Evolutionary conservation across 2,888 invertebrate species (phyloP).

Genomic region (Chloroclystis v-ata): DNA sequence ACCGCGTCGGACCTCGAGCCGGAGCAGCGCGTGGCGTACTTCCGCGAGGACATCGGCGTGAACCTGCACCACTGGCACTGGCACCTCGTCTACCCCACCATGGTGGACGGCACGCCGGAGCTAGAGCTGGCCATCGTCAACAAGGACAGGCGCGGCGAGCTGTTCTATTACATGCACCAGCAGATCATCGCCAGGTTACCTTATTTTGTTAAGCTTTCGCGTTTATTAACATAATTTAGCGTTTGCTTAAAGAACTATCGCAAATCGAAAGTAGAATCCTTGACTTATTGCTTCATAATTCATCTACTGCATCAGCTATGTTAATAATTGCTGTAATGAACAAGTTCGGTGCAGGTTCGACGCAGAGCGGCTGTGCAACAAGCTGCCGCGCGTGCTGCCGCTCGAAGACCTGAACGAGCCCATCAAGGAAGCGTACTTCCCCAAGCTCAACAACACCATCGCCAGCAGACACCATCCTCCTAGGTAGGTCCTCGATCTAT

Average conservation of each 20-base stretch:
- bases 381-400: constrained; percentile 79
- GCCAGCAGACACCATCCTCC: constrained; percentile 87
- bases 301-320: too few relatives aligned
- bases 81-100: constrained; percentile 91
- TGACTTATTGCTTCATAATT: too few relatives aligned
- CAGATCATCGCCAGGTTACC: constrained; percentile 82
- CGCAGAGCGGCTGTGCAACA: constrained; percentile 85
- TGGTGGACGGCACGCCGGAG: constrained; percentile 47
- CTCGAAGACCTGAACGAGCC: constrained; percentile 82
- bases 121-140: constrained; percentile 63
- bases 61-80: constrained; percentile 96
- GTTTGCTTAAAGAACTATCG: too few relatives aligned
- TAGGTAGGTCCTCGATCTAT: constrained; percentile 51
- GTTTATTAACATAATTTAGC: too few relatives aligned
- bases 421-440: constrained; percentile 88
- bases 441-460: constrained; percentile 88
- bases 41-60: constrained; percentile 90
- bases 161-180: constrained; percentile 89
- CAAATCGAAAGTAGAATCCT: too few relatives aligned
- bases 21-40: constrained; percentile 89
- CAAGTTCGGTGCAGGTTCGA: constrained; percentile 79
- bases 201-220: background rate
- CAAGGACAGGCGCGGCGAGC: constrained; percentile 86
- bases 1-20: constrained; percentile 86
- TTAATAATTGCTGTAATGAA: too few relatives aligned